Evolutionary conservation across 2,113 vertebrate species (phyloP).

Genomic region (Dromiciops gliroides): DNA sequence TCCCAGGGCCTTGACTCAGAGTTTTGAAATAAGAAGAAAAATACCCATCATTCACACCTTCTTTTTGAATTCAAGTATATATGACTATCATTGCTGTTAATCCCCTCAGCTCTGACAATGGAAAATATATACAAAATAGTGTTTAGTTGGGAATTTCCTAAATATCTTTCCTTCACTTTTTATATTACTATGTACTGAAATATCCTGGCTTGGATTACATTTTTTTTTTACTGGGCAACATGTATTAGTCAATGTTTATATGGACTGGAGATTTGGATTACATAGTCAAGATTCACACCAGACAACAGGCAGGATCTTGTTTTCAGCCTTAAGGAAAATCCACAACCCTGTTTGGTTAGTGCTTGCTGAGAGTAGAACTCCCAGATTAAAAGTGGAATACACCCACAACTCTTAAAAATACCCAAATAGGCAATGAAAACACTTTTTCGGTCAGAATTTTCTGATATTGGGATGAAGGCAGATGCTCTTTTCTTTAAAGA

Average conservation of each 20-base stretch:
- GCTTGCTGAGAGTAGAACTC: neutral
- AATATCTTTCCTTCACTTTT: conserved; percentile 10
- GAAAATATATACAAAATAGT: conserved; percentile 45
- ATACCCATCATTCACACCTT: neutral
- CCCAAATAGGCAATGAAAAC: conserved; percentile 14
- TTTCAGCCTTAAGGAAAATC: conserved; percentile 27
- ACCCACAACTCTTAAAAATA: conserved; percentile 56
- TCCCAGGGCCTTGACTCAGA: neutral
- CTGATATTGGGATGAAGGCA: neutral
- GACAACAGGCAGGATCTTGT: conserved; percentile 67
- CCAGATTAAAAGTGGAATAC: conserved; percentile 32
- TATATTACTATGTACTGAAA: neutral
- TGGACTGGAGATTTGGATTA: conserved; percentile 5
- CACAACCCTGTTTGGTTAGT: conserved; percentile 41
- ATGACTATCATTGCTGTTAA: neutral
- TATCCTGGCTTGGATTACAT: neutral
- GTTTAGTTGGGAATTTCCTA: conserved; percentile 30
- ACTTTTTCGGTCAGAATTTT: conserved; percentile 43
- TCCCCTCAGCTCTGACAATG: conserved; percentile 49
- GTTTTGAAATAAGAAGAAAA: conserved; percentile 21
- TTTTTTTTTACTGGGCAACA: conserved; percentile 32
- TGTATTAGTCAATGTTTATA: conserved; percentile 39
- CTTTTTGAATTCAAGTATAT: conserved; percentile 31
- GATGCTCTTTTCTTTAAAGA: neutral
- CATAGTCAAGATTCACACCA: conserved; percentile 3